A percentile compares a stretch with the other conserved stretches of the same genome.
Evolutionary conservation across 2,797 vertebrate species (phyloP).

Genomic region (Calcarius lapponicus): DNA sequence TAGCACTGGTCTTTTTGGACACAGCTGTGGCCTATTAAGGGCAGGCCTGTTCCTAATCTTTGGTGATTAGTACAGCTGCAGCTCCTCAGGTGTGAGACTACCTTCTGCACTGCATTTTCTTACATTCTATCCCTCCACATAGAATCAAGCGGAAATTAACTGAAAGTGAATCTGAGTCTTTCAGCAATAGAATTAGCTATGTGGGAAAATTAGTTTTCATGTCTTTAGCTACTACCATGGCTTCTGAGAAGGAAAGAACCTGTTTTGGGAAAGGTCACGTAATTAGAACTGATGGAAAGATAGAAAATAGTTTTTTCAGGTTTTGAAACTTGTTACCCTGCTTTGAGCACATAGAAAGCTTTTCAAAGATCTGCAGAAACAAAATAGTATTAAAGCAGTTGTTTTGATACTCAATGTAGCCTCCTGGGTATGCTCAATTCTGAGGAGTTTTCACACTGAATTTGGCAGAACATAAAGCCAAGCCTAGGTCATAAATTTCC

Average conservation of each 20-base stretch:
- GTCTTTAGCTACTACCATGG: neutral
- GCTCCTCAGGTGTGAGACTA: too few species aligned
- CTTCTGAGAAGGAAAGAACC: neutral
- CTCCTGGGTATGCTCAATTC: neutral
- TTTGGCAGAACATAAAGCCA: neutral
- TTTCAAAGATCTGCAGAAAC: neutral
- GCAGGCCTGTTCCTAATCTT: too few species aligned
- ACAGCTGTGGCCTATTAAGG: too few species aligned
- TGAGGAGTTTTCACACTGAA: neutral
- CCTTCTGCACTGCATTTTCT: too few species aligned
- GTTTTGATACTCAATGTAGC: neutral
- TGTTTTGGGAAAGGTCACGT: neutral
- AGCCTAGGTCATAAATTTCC: neutral
- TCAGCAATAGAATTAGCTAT: neutral
- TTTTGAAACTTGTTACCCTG: neutral
- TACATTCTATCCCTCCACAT: neutral
- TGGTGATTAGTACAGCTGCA: too few species aligned
- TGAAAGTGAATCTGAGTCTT: neutral
- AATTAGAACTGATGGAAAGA: neutral
- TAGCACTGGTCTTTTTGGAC: too few species aligned
- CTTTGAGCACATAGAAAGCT: neutral
- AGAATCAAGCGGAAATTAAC: neutral
- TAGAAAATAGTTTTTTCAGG: neutral
- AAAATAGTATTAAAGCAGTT: neutral
- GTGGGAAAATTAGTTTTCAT: neutral